A percentile compares a stretch with the other conserved stretches of the same genome.
phyloP scores from a whole-genome alignment of 2,113 vertebrate species.

The Campylomormyrus numenius region DNA sequence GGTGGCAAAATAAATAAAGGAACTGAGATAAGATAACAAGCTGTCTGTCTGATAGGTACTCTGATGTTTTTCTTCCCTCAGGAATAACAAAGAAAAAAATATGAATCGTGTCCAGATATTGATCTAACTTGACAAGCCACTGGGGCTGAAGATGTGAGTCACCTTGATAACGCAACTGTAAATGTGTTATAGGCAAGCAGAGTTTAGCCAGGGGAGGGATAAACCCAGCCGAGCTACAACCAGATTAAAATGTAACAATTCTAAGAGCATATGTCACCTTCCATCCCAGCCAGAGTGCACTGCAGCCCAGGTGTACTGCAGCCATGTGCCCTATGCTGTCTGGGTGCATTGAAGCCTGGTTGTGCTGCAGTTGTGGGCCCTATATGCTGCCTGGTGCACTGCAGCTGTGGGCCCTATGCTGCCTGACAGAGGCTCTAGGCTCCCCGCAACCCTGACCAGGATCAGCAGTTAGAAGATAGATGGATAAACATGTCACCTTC shows the following conservation, averaged over 20 bases:
- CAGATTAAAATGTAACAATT: neutral
- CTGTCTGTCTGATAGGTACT: neutral
- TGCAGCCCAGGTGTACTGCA: too few relatives aligned
- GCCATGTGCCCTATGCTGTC: too few relatives aligned
- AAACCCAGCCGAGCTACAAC: neutral
- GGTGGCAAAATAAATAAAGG: constrained; percentile 17
- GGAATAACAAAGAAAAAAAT: constrained; percentile 7
- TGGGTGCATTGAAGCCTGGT: too few relatives aligned
- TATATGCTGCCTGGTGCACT: too few relatives aligned
- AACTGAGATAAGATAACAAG: constrained; percentile 7
- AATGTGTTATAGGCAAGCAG: neutral
- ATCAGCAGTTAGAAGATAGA: neutral
- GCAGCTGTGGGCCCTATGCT: too few relatives aligned
- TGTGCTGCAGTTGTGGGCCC: neutral
- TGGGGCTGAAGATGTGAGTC: neutral
- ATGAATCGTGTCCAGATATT: neutral
- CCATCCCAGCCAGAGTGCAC: neutral
- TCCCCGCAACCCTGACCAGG: neutral
- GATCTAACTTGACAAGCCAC: neutral
- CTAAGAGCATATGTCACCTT: neutral
- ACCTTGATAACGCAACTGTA: neutral
- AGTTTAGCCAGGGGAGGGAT: neutral
- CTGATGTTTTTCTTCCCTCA: neutral
- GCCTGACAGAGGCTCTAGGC: neutral
- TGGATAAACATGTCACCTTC: neutral